These are phyloP conservation scores for Mastomys coucha DNA, from an alignment of 2,113 vertebrate genomes.

Conservation along the genomic window DNA sequence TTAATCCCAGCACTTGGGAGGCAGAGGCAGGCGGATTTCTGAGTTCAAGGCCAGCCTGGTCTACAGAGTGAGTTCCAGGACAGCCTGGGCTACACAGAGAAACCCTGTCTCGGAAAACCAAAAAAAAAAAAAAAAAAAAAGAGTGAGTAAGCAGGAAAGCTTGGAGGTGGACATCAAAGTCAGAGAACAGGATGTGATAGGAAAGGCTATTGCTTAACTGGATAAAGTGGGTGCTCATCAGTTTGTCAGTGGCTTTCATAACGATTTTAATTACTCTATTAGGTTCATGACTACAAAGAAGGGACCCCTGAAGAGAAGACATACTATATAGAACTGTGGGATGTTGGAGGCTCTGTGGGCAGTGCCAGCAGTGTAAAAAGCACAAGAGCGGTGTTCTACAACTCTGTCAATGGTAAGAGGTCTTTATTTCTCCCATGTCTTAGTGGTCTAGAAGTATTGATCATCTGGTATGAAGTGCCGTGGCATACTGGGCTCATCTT, in stretches of 20 bases:
- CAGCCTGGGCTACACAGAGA: too few relatives aligned
- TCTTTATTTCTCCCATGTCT: slow-evolving; percentile 47
- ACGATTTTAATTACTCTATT: slow-evolving; percentile 59
- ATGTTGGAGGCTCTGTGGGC: slow-evolving; percentile 97
- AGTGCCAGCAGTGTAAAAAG: slow-evolving; percentile 97
- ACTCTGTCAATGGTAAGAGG: slow-evolving; percentile 94
- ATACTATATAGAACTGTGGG: slow-evolving; percentile 98
- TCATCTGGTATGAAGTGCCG: neutral
- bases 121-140: too few relatives aligned
- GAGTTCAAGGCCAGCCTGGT: too few relatives aligned
- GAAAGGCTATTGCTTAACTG: neutral
- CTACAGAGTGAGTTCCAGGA: too few relatives aligned
- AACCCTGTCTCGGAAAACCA: too few relatives aligned
- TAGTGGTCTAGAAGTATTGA: slow-evolving; percentile 35
- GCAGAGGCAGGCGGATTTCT: too few relatives aligned
- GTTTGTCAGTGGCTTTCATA: slow-evolving; percentile 50
- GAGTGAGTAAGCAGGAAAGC: neutral
- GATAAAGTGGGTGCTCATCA: neutral
- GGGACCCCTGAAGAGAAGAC: slow-evolving; percentile 98
- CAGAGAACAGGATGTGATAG: neutral
- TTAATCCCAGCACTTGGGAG: too few relatives aligned
- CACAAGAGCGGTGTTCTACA: slow-evolving; percentile 98
- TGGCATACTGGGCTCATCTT: neutral
- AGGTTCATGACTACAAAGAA: slow-evolving; percentile 99
- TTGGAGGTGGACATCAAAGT: neutral